phyloP scores from a whole-genome alignment of 2,113 vertebrate species.

The Pseudorectes ferrugineus region DNA sequence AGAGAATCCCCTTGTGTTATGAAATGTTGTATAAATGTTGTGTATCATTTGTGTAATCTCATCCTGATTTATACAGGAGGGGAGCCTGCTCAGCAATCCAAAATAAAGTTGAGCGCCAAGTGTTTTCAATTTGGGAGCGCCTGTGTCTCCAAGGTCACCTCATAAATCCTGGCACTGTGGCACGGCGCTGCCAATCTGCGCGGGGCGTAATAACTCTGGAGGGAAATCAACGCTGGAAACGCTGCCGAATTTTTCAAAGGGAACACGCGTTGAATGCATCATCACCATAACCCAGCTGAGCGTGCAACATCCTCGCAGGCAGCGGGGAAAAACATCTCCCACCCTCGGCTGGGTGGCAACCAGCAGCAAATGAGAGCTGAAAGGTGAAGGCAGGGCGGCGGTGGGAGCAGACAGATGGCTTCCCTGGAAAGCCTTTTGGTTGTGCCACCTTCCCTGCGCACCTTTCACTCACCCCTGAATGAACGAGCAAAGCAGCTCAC shows the following conservation, averaged over 20 bases:
- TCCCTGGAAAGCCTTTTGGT: neutral
- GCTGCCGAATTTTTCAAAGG: slow-evolving; percentile 42
- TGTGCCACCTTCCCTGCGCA: neutral
- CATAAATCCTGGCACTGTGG: slow-evolving; percentile 44
- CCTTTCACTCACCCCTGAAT: neutral
- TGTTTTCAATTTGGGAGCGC: slow-evolving; percentile 35
- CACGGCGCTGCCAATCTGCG: slow-evolving; percentile 8
- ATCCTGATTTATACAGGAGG: slow-evolving; percentile 39
- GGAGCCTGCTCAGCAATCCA: neutral
- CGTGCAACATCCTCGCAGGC: neutral
- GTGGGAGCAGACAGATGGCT: neutral
- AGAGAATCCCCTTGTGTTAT: neutral
- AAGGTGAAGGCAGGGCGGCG: neutral
- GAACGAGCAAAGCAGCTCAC: neutral
- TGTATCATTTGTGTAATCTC: slow-evolving; percentile 39
- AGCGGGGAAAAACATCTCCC: neutral
- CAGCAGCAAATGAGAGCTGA: neutral
- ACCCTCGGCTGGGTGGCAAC: neutral
- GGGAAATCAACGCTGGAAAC: slow-evolving; percentile 64
- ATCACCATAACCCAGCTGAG: slow-evolving; percentile 6
- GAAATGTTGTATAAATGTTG: neutral
- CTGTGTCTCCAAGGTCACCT: slow-evolving; percentile 63
- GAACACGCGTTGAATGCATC: slow-evolving; percentile 28
- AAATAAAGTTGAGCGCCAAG: neutral
- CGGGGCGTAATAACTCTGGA: slow-evolving; percentile 60